Base-by-base conservation (phyloP, 2,888 invertebrate species). In the Leucophora obtusa region DNA sequence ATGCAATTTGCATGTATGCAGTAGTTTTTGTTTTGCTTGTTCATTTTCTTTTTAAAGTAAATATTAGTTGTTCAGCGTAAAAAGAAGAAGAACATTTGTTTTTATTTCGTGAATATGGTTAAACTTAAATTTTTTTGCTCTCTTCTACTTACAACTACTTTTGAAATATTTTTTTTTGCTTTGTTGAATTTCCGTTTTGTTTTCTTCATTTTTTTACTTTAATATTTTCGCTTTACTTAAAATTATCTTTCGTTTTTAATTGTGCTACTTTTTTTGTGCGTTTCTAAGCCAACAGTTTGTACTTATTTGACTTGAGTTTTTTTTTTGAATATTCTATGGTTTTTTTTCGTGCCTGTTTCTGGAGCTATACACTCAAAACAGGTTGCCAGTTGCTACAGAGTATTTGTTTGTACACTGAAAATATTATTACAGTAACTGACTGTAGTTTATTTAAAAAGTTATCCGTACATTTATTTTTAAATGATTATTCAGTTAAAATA, bases 1-100 rank as follows among this genome's bases (percentile, higher is more conserved):
- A 65, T 63, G 21, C 50, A 10, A 58, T 58, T 65, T 58, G 24
- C 73, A 35, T 17, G 35, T 50, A 53, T 58, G 50, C 18, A 28
- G 50, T 15, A 63, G 15, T 54, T 47, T 63, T 56, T 5, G 6
- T 56, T 18, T 56, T 63, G 2, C 14, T 43, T 28, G 7, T 63
- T 6, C 14, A 43, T 15, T 71, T 54, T 17, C 18, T 47, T 53
- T 21, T 53, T n/a, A 17, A 62, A 53, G 28, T n/a, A 71, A 62
- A 71, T 43, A 43, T 62, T 21, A 33, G 28, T 33, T 47, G 17
- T 62, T 53, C 24, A 70, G 38, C 11, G 21, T 5, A 33, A 21
- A 50, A 18, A 18, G 28, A 33, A 8, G 5, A 28, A 28, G 7
- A 53, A 15, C n/a, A 14, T 21, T 38, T 17, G 9, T 1, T 3